Conservation (phyloP, 2,113 vertebrate genomes). For the Conger conger region DNA sequence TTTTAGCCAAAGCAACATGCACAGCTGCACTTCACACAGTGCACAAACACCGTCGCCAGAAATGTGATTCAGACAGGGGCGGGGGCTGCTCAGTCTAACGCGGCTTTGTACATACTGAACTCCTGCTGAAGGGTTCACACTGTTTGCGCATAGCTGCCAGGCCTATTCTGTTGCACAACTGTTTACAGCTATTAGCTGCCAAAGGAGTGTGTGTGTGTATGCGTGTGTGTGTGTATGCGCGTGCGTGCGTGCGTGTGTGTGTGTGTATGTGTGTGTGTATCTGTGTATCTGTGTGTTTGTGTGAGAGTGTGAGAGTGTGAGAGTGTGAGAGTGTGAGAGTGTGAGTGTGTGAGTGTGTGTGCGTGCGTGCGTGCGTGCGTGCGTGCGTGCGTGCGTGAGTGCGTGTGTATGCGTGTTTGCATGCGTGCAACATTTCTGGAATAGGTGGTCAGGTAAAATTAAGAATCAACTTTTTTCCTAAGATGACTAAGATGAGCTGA, state of each 20-base stretch:
- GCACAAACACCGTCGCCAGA: neutral
- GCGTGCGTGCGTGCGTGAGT: neutral
- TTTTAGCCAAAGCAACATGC: too few species aligned
- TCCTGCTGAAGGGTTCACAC: neutral
- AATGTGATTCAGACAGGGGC: neutral
- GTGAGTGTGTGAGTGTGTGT: too few species aligned
- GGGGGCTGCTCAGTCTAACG: neutral
- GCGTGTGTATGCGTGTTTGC: too few species aligned
- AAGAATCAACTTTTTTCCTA: too few species aligned
- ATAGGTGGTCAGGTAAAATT: neutral
- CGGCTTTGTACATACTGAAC: neutral
- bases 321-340: too few species aligned
- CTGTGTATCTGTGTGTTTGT: neutral
- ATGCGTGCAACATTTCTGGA: neutral
- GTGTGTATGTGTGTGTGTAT: neutral
- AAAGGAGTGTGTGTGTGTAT: neutral
- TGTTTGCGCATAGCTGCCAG: neutral
- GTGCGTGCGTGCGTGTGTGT: neutral
- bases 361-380: neutral
- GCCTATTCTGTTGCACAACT: slow-evolving; percentile 16
- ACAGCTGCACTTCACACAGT: too few species aligned
- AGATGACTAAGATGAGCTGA: too few species aligned
- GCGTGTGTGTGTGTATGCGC: neutral
- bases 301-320: neutral
- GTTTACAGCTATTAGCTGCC: slow-evolving; percentile 13